Evolutionary conservation across 2,888 invertebrate species (phyloP).

Genomic region (Athetis lepigone): DNA sequence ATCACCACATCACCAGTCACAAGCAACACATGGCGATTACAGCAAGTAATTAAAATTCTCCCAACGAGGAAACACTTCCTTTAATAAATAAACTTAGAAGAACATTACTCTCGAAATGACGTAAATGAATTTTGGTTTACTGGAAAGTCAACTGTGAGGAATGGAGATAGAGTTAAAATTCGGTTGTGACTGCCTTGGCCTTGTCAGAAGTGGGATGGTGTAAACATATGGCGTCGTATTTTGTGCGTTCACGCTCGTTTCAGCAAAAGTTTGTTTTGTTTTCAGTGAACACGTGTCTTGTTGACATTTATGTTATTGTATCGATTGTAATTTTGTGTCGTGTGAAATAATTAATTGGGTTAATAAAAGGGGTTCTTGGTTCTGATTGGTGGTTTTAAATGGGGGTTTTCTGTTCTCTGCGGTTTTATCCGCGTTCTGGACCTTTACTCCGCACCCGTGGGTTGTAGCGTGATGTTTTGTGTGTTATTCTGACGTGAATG

Average conservation of each 20-base stretch:
- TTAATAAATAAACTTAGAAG: conserved; percentile 51
- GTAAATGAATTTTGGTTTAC: conserved; percentile 12
- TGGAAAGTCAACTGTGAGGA: conserved; percentile 7
- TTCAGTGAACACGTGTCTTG: conserved; percentile 14
- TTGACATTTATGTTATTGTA: conserved; percentile 18
- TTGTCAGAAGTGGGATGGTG: conserved; percentile 30
- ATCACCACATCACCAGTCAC: conserved; percentile 40
- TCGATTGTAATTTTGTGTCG: conserved; percentile 17
- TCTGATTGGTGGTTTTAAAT: neutral
- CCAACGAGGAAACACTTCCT: conserved; percentile 44
- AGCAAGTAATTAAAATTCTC: conserved; percentile 60
- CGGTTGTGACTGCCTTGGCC: conserved; percentile 25
- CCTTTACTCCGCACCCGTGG: too few species aligned
- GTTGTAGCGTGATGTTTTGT: too few species aligned
- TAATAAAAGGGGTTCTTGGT: neutral
- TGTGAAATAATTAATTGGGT: neutral
- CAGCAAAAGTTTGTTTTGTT: conserved; percentile 25
- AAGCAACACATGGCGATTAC: conserved; percentile 51
- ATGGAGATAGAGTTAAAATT: conserved; percentile 1
- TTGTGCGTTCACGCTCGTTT: conserved; percentile 26
- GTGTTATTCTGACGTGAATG: too few species aligned
- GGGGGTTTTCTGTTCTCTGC: neutral
- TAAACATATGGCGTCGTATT: conserved; percentile 52
- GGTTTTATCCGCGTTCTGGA: too few species aligned
- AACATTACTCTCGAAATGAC: conserved; percentile 31